Conservation (phyloP, 2,888 invertebrate genomes). For the Cartodere bifasciata region DNA sequence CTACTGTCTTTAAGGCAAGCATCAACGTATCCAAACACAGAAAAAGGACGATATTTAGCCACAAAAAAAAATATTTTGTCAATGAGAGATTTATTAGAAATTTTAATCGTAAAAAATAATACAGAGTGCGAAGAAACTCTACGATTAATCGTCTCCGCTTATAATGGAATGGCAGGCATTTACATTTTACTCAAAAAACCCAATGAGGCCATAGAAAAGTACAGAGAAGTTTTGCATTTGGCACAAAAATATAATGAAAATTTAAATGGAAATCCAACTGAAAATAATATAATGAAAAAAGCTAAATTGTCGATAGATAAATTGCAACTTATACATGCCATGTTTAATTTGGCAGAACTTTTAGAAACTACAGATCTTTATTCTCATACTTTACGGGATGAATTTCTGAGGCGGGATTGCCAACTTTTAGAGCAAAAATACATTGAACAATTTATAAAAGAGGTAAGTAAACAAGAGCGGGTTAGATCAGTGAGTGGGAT, state of each 20-base stretch:
- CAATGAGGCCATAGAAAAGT: slow-evolving; percentile 43
- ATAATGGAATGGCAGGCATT: slow-evolving; percentile 57
- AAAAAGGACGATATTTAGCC: slow-evolving; percentile 40
- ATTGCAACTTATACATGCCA: slow-evolving; percentile 51
- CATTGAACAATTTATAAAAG: slow-evolving; percentile 34
- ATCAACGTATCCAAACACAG: slow-evolving; percentile 56
- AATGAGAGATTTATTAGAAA: slow-evolving; percentile 52
- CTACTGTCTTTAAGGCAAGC: slow-evolving; percentile 54
- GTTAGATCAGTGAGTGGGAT: too few relatives aligned
- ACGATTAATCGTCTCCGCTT: slow-evolving; percentile 46
- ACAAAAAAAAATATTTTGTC: slow-evolving; percentile 42
- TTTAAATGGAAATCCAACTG: too few relatives aligned
- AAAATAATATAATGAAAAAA: slow-evolving; percentile 34
- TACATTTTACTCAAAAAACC: slow-evolving; percentile 42
- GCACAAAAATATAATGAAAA: slow-evolving; percentile 33
- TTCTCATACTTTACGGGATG: slow-evolving; percentile 40
- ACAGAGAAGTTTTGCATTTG: slow-evolving; percentile 46
- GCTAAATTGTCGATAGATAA: slow-evolving; percentile 45
- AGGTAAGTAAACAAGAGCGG: slow-evolving; percentile 21
- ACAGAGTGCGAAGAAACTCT: slow-evolving; percentile 50
- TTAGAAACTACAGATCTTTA: slow-evolving; percentile 26
- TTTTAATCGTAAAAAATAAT: slow-evolving; percentile 47
- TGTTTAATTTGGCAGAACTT: slow-evolving; percentile 49
- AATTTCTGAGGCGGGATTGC: slow-evolving; percentile 36
- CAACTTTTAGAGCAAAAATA: slow-evolving; percentile 44